Base-by-base conservation (phyloP, 2,113 vertebrate species). In the Mixornis gularis region DNA sequence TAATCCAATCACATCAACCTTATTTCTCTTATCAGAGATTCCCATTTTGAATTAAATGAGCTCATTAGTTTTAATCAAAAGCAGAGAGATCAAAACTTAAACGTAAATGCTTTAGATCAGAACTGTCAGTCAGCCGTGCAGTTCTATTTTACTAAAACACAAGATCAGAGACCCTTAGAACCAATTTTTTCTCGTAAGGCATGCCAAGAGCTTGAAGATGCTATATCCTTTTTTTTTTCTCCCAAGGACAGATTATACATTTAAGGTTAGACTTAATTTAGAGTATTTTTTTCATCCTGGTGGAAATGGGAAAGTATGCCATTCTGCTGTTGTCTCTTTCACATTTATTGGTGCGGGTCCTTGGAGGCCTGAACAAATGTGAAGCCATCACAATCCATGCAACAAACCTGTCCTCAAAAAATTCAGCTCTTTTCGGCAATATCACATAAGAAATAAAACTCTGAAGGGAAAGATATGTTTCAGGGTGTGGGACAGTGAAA, bases 61-160 rank as follows among this genome's bases (percentile, higher is more conserved):
- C 98, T 99, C 98, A 98, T 99, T 98, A 99, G 98, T 98, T 98
- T 98, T 98, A 98, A 99, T 99, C 98, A 99, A 98, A 98, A 98
- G 98, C 98, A 98, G 98, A 98, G 98, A 98, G 98, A 99, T 98
- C 98, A 99, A 99, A 99, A 98, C 98, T 98, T 98, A 98, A 98
- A 98, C 98, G 98, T 99, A 98, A 98, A 98, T 98, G 98, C 98
- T 98, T 99, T 98, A 98, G 98, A 99, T 98, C 98, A 98, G 98
- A 98, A 98, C 98, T 98, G 98, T 98, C 98, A 98, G 97, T 98
- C 98, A 98, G 98, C 97, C 98, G 97, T 98, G 98, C 98, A 98
- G 98, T 98, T 98, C 98, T 98, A 98, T 98, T 98, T 98, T 97
- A 98, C 98, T 98, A 98, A 98, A 98, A 98, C 98, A 98, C 97